Evolutionary conservation across 2,888 invertebrate species (phyloP).

Genomic region (Lottia scabra): DNA sequence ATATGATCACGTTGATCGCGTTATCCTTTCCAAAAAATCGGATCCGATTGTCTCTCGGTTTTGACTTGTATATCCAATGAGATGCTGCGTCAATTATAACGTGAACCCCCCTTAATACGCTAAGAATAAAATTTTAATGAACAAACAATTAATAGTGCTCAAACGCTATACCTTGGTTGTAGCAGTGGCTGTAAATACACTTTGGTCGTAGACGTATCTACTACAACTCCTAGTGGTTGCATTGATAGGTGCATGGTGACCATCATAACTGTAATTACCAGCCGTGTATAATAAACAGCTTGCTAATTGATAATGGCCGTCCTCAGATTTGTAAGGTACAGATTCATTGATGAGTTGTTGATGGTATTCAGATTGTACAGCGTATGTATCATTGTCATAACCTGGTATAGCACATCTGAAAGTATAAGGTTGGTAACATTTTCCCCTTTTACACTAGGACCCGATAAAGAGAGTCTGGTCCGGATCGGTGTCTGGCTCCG

Average conservation of each 20-base stretch:
- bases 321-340: constrained; percentile 10
- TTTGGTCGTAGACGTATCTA: constrained; percentile 29
- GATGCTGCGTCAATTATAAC: no score
- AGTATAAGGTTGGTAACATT: no score
- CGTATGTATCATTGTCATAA: constrained; percentile 29
- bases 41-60: no score
- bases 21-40: no score
- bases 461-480: no score
- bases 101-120: no score
- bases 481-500: no score
- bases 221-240: constrained; percentile 10
- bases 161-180: constrained; percentile 24
- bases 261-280: constrained; percentile 3
- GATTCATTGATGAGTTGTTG: constrained; percentile 16
- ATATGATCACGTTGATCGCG: no score
- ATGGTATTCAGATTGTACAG: constrained; percentile 22
- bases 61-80: no score
- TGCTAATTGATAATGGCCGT: constrained; percentile 5
- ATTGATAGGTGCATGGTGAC: constrained; percentile 18
- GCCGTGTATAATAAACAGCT: constrained; percentile 9
- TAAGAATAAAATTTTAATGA: no score
- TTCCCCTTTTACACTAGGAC: no score
- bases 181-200: constrained; percentile 23
- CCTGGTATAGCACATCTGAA: constrained; percentile 26
- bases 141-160: no score